phyloP scores from a whole-genome alignment of 2,113 vertebrate genomes.

The Chlamydotis undulata region DNA sequence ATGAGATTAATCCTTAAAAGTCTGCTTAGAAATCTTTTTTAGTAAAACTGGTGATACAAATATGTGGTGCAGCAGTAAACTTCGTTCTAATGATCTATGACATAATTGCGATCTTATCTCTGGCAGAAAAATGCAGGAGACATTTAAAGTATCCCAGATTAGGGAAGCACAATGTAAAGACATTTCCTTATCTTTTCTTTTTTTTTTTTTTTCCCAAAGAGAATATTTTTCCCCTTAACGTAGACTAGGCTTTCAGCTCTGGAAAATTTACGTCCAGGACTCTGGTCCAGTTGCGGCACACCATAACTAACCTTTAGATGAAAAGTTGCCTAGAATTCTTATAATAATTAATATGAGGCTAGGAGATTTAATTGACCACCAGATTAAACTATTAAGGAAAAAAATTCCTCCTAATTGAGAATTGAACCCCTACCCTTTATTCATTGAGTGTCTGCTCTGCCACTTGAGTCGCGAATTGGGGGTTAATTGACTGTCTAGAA shows the following conservation, averaged over 20 bases:
- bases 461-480: slow-evolving; percentile 43
- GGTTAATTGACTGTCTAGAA: slow-evolving; percentile 61
- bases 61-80: background rate
- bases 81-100: background rate
- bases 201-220: background rate
- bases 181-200: background rate
- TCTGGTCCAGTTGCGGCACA: background rate
- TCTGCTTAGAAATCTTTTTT: background rate
- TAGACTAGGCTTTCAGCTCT: background rate
- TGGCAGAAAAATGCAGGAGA: background rate
- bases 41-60: background rate
- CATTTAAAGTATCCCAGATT: background rate
- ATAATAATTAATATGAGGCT: slow-evolving; percentile 48
- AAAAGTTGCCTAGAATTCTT: slow-evolving; percentile 16
- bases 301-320: slow-evolving; percentile 36
- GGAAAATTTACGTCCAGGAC: background rate
- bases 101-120: background rate
- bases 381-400: slow-evolving; percentile 52
- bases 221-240: background rate
- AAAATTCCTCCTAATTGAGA: slow-evolving; percentile 43
- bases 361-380: slow-evolving; percentile 49
- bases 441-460: slow-evolving; percentile 41
- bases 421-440: slow-evolving; percentile 58
- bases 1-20: slow-evolving; percentile 12
- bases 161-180: background rate